Evolutionary conservation across 2,113 vertebrate species (phyloP).

Genomic region (Pipra filicauda): DNA sequence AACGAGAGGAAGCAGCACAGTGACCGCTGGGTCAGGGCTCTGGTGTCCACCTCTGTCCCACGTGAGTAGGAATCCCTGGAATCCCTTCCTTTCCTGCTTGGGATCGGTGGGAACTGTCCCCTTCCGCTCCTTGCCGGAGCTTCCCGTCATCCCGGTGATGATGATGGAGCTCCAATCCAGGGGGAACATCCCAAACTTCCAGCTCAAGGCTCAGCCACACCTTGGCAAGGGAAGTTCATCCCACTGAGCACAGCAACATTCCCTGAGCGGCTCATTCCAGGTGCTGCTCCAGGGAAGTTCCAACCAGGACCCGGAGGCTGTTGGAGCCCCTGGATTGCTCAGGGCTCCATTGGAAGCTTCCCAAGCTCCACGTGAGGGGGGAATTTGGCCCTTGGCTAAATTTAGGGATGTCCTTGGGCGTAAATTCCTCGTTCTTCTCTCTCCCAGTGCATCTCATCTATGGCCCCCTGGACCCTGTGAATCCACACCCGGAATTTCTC

Average conservation of each 20-base stretch:
- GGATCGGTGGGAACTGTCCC: background rate
- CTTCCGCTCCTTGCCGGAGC: background rate
- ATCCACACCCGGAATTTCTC: constrained; percentile 90
- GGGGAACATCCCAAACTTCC: background rate
- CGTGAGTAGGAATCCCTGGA: constrained; percentile 76
- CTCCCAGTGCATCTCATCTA: constrained; percentile 94
- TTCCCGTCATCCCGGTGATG: fast-evolving
- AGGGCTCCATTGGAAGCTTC: background rate
- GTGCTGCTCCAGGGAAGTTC: background rate
- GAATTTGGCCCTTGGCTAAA: background rate
- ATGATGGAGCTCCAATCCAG: fast-evolving
- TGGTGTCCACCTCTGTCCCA: constrained; percentile 84
- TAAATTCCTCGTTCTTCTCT: background rate
- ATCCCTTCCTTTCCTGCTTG: fast-evolving
- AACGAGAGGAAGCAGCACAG: constrained; percentile 90
- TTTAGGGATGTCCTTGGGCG: background rate
- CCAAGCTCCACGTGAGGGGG: background rate
- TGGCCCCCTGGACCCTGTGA: constrained; percentile 91
- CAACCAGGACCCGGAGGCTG: background rate
- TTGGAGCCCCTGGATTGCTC: background rate
- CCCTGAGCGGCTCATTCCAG: background rate
- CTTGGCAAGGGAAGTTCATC: background rate
- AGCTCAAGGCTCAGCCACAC: background rate
- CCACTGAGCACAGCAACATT: background rate
- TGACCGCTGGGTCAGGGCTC: constrained; percentile 89